Evolutionary conservation across 2,113 vertebrate genomes (phyloP), one percentile per base, ranked within the genome.

Genomic region (Onychostruthus taczanowskii): DNA sequence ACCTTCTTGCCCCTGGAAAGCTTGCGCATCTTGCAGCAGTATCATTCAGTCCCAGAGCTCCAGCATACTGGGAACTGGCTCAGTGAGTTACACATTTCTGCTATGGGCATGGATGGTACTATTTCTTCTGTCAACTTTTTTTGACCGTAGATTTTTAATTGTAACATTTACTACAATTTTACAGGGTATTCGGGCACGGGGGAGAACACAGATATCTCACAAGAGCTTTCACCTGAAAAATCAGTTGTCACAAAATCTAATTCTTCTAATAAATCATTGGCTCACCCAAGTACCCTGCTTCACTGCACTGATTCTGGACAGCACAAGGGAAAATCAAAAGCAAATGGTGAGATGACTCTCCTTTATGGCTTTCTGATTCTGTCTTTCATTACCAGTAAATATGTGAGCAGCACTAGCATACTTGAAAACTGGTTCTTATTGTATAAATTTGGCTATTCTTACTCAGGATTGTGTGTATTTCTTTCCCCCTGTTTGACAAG

Each of bases 151-250:
- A 7, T 53, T 77, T 86, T 43, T 86, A 30, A 68, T 50, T n/a
- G 16, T 68, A 83, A 47, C 2, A 6, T 28, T 97, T 63, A 9
- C 58, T 68, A 37, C 2, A 30, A 64, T 55, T 79, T 97, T 95
- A 13, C 95, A 98, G 98, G 98, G 16, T 97, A 97, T 92, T 98
- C 98, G 47, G 98, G 98, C 27, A 98, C 97, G 72, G 99, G 98
- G n/a, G 99, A 99, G 70, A 98, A 95, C 89, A 96, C 97, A 82
- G 98, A 98, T 77, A 78, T 95, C 69, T 98, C 98, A 9, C 97
- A 96, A 88, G 98, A 98, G 16, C 95, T 95, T 93, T 98, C 98
- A 41, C 92, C 97, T 92, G 97, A 97, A 85, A 98, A 98, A 78
- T 47, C 97, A 46, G 84, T 92, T 96, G 97, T 97, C 23, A 94